Conservation (phyloP, 2,888 invertebrate species). For the Ypsolopha scabrella region DNA sequence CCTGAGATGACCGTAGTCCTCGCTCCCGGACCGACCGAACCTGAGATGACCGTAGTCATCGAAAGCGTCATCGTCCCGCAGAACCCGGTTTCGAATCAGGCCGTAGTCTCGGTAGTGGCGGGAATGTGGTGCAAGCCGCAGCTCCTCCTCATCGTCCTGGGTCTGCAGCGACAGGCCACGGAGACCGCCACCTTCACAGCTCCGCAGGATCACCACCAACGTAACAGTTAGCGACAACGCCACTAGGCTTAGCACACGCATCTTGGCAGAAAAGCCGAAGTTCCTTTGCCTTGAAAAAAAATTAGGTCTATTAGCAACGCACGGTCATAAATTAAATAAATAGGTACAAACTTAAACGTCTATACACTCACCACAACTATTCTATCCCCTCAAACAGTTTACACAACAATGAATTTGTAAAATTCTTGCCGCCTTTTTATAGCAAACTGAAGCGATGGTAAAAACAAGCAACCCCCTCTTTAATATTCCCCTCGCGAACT, state of each 20-base stretch:
- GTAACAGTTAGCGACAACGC: constrained; percentile 29
- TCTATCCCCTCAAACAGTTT: too few species aligned
- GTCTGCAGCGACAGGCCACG: constrained; percentile 27
- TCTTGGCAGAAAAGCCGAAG: constrained; percentile 15
- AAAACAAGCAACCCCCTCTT: constrained; percentile 57
- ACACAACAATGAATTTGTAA: too few species aligned
- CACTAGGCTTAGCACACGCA: constrained; percentile 36
- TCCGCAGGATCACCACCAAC: constrained; percentile 24
- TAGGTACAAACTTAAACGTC: neutral
- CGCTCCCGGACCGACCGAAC: constrained; percentile 75
- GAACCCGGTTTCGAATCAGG: constrained; percentile 47
- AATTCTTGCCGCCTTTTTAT: constrained; percentile 25
- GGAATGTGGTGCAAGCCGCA: constrained; percentile 19
- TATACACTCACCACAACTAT: too few species aligned
- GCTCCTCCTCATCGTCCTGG: constrained; percentile 29
- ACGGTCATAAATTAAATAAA: neutral
- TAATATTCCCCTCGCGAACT: constrained; percentile 57
- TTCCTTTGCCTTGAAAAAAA: neutral
- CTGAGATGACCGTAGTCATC: constrained; percentile 83
- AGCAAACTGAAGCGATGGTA: constrained; percentile 27
- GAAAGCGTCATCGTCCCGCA: constrained; percentile 72
- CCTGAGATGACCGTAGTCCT: constrained; percentile 81
- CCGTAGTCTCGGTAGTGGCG: constrained; percentile 70
- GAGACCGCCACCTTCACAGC: constrained; percentile 34
- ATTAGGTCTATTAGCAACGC: neutral